Base-by-base conservation (phyloP, 1,140 invertebrate species). In the Mycetomoellerius zeteki region DNA sequence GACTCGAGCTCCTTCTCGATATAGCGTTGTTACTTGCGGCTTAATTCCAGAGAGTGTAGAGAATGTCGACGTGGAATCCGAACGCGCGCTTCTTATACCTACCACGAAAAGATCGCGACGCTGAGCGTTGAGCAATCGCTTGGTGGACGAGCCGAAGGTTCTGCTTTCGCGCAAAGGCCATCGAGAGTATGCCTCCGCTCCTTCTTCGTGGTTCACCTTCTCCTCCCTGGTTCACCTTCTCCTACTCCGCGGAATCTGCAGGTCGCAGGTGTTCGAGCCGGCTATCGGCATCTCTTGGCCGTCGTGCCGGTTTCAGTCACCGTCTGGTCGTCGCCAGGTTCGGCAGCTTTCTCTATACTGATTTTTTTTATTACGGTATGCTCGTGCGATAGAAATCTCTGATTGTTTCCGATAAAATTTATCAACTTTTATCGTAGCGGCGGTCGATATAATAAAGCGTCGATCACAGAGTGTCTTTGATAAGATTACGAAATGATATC, bases 261-360 rank as follows among this genome's bases (percentile, higher is more conserved):
- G 88, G 81, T 88, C 81, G 92, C 93, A 93, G 92, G 93, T 93
- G 93, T 94, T 93, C 73, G 60, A 88, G 88, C 77, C 89, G 90
- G 65, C 91, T 91, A 90, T 92, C 90, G 85, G 89, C 88, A 89
- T 84, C 90, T 87, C 87, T 91, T 89, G 88, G 90, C 88, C 89
- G 88, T 87, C 89, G 89, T 89, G 87, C 52, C 87, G 89, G 91
- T 89, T 88, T 94, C 92, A 94, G 93, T 94, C 88, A 89, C 86
- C 91, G 92, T 89, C 89, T 91, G 92, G 90, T 88, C 92, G 93
- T 93, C 89, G 90, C 88, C 90, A 86, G 90, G 90, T 91, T 89
- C 89, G 56, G 30, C 77, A 19, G 43, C 47, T 69, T 71, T 81
- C 47, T 81, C 64, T 0, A 4, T 43, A n/a, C 47, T 5, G 47